Evolutionary conservation across 2,113 vertebrate species (phyloP), one percentile per base, ranked within the genome.

Genomic region (Dicentrarchus labrax): DNA sequence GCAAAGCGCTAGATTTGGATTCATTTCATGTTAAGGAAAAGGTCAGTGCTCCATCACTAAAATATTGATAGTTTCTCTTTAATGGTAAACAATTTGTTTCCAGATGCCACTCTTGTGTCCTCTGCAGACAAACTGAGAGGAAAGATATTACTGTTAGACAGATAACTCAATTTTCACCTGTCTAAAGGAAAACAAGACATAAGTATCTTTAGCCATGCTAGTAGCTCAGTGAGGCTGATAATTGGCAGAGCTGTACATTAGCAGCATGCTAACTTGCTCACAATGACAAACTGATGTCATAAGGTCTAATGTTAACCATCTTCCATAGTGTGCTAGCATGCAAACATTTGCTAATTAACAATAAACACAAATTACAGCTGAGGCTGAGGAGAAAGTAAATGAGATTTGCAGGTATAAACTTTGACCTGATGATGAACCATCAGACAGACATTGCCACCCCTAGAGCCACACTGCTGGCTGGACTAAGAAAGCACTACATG

Each of bases 81-180:
- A 17, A 74, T 24, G 68, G 16, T 38, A 7, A 10, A 24, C n/a
- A 61, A 41, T 57, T 4, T 67, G 22, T 72, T n/a, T 22, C 38
- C 22, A 53, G 60, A 41, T 51, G 24, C 19, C 22, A 30, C 36
- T 53, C 36, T 69, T n/a, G 13, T 77, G 30, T 77, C 65, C 60
- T 30, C 60, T 24, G 54, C 60, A 64, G 71, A 69, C 45, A 39
- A 17, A 65, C 53, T 30, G 45, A 45, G 30, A 61, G 73, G 38
- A 45, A 68, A 76, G 66, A 64, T 16, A 69, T 76, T 78, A 71
- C 30, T 74, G 77, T 75, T 30, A 48, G 21, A 56, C 51, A 39
- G 50, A 59, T n/a, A 68, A 82, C n/a, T 78, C 15, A 6, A 39
- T 60, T 74, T 78, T 36, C 21, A 60, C 21, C 30, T 10, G 36